phyloP scores from a whole-genome alignment of 2,888 invertebrate species.

The Lepidochrysops patricia region DNA sequence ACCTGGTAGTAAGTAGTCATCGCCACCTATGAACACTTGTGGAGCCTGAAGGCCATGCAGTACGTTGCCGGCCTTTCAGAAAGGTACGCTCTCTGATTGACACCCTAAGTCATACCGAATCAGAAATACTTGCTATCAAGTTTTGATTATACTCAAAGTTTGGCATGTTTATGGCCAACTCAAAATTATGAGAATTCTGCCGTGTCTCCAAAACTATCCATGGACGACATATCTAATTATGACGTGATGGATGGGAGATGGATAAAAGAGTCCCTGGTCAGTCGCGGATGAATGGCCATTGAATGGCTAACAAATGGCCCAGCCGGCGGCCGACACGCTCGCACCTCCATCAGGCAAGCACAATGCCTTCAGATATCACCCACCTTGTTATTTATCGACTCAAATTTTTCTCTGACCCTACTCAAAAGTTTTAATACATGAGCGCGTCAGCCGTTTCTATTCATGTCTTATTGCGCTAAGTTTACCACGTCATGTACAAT shows the following conservation, averaged over 20 bases:
- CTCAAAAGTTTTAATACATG: conserved; percentile 15
- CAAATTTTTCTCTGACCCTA: conserved; percentile 26
- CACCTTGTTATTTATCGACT: conserved; percentile 35
- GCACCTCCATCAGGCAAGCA: conserved; percentile 46
- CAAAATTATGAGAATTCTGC: too few relatives aligned
- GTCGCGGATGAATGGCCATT: conserved; percentile 56
- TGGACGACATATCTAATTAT: conserved; percentile 26
- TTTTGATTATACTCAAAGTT: too few relatives aligned
- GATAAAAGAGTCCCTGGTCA: conserved; percentile 51
- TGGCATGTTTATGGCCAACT: too few relatives aligned
- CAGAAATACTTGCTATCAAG: too few relatives aligned
- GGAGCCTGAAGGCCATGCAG: too few relatives aligned
- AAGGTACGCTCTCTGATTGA: too few relatives aligned
- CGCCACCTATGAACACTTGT: too few relatives aligned
- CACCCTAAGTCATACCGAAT: too few relatives aligned
- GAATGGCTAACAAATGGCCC: conserved; percentile 61
- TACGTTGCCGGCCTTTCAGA: too few relatives aligned
- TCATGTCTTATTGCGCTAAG: conserved; percentile 1
- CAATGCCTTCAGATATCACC: conserved; percentile 38
- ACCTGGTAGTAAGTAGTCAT: too few relatives aligned
- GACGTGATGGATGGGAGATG: conserved; percentile 46
- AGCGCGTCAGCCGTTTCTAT: conserved; percentile 10
- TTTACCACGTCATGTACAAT: not conserved
- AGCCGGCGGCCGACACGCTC: conserved; percentile 38
- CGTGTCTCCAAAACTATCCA: not conserved